Percentiles rank a stretch among this genome's conserved stretches.
Evolutionary conservation across 2,888 invertebrate genomes (phyloP).

Genomic region (Augiades crinisus): DNA sequence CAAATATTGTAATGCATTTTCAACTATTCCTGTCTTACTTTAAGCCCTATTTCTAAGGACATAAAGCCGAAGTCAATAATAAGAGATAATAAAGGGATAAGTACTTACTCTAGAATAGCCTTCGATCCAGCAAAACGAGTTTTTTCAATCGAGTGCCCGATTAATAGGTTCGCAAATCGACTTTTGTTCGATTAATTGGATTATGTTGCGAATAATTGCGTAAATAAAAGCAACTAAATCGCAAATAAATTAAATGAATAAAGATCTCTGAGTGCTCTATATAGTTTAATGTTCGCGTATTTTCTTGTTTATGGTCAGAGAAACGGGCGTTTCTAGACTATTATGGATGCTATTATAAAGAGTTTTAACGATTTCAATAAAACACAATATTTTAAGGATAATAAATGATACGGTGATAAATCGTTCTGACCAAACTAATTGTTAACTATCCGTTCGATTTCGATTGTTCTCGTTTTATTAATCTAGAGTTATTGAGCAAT

Average conservation of each 20-base stretch:
- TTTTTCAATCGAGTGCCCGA: slow-evolving; percentile 22
- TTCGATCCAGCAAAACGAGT: slow-evolving; percentile 14
- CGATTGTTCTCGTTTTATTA: no score
- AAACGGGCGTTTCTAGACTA: neutral
- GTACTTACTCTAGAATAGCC: slow-evolving; percentile 2
- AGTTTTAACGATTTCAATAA: no score
- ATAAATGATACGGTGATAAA: no score
- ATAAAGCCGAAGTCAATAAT: neutral
- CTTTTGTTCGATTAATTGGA: slow-evolving; percentile 23
- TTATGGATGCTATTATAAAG: no score
- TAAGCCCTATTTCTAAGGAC: neutral
- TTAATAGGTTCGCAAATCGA: slow-evolving; percentile 24
- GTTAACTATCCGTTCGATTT: no score
- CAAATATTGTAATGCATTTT: slow-evolving; percentile 23
- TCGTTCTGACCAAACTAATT: no score
- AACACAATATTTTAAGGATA: no score
- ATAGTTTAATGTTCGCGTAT: slow-evolving; percentile 4
- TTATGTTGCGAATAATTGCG: slow-evolving; percentile 26
- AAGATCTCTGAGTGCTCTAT: slow-evolving; percentile 4
- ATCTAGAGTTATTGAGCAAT: no score
- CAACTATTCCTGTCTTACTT: neutral
- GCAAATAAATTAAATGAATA: slow-evolving; percentile 16
- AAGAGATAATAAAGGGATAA: slow-evolving; percentile 4
- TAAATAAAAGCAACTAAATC: slow-evolving; percentile 18
- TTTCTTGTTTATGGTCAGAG: neutral